Conservation (phyloP, 2,113 vertebrate genomes). For the Vulpes ferrilata region DNA sequence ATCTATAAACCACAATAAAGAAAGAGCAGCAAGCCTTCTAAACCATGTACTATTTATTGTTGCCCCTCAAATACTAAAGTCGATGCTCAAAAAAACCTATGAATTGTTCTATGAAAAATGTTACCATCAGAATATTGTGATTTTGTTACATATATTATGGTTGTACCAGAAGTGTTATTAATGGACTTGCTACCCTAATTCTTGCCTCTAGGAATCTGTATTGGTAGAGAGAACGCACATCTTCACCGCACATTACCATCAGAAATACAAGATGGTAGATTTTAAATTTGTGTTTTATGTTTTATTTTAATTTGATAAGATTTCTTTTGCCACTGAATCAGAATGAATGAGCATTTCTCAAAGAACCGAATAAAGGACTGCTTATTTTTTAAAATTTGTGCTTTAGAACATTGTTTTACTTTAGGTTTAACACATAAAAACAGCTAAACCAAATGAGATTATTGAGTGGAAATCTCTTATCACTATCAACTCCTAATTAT, state of each 20-base stretch:
- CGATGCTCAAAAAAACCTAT: neutral
- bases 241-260: too few species aligned
- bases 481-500: neutral
- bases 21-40: neutral
- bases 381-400: neutral
- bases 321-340: neutral
- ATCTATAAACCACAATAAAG: neutral
- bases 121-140: neutral
- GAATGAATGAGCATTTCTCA: neutral
- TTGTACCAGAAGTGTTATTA: neutral
- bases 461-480: neutral
- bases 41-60: neutral
- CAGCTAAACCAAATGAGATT: slow-evolving; percentile 27
- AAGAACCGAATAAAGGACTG: neutral
- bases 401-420: slow-evolving; percentile 49
- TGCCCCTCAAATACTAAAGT: slow-evolving; percentile 4
- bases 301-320: slow-evolving; percentile 28
- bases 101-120: neutral
- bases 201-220: neutral
- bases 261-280: neutral
- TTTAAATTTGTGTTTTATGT: neutral
- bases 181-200: neutral
- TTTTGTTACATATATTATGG: neutral
- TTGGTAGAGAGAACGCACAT: neutral
- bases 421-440: neutral